Conservation (phyloP, 2,113 vertebrate species). For the Poeciliopsis retropinna region DNA sequence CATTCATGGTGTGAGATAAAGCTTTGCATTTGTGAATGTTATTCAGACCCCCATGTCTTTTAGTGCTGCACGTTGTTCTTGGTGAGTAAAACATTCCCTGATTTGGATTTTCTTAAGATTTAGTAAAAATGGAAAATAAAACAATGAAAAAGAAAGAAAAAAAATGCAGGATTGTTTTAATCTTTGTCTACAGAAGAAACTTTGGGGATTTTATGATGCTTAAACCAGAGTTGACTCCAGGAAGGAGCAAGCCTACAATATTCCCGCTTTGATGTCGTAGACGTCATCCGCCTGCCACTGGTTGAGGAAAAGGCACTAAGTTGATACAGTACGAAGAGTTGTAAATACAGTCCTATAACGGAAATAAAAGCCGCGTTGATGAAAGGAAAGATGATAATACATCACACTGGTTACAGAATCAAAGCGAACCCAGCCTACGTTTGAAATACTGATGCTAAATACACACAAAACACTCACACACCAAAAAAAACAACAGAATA, state of each 20-base stretch:
- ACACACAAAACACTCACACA: conserved; percentile 45
- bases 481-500: conserved; percentile 47
- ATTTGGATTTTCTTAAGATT: conserved; percentile 67
- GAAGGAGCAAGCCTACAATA: conserved; percentile 22
- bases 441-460: conserved; percentile 94
- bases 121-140: conserved; percentile 3
- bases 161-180: conserved; percentile 14
- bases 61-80: conserved; percentile 47
- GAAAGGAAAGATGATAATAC: conserved; percentile 72
- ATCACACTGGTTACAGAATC: conserved; percentile 87
- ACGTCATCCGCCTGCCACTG: conserved; percentile 37
- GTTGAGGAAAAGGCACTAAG: conserved; percentile 72
- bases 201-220: conserved; percentile 49
- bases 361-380: conserved; percentile 74
- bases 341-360: conserved; percentile 67
- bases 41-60: conserved; percentile 38
- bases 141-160: neutral
- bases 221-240: conserved; percentile 33
- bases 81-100: conserved; percentile 64
- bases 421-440: conserved; percentile 89
- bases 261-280: conserved; percentile 19
- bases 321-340: conserved; percentile 70
- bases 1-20: conserved; percentile 79
- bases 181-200: conserved; percentile 39
- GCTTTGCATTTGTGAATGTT: conserved; percentile 69